A percentile compares a stretch with the other conserved stretches of the same genome.
Conservation (phyloP, 2,113 vertebrate genomes). For the Bettongia penicillata region DNA sequence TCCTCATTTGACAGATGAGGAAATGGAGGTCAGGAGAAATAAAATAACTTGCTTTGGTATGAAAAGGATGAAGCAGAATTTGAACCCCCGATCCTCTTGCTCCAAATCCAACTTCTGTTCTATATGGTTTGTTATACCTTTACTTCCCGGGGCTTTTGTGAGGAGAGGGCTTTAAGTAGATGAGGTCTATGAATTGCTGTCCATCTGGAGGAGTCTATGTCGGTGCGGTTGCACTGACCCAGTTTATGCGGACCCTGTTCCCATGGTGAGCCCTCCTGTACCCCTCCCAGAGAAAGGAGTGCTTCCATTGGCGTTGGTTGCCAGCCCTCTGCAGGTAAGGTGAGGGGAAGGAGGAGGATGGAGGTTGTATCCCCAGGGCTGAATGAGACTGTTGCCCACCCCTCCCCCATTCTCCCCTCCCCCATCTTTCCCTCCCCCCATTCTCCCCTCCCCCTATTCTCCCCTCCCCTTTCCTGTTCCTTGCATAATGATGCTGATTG, state of each 20-base stretch:
- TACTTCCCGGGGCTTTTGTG: neutral
- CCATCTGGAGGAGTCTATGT: neutral
- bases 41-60: neutral
- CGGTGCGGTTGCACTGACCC: neutral
- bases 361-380: constrained; percentile 39
- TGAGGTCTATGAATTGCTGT: neutral
- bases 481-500: constrained; percentile 77
- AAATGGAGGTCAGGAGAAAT: constrained; percentile 17
- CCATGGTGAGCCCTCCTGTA: neutral
- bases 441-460: constrained; percentile 47
- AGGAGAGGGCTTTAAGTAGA: neutral
- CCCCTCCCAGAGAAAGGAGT: neutral
- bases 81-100: neutral
- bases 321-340: neutral
- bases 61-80: constrained; percentile 1
- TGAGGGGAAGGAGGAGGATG: neutral
- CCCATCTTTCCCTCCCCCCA: constrained; percentile 2
- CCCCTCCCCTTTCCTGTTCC: constrained; percentile 74
- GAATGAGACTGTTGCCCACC: constrained; percentile 52
- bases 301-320: neutral
- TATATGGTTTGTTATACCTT: neutral
- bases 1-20: constrained; percentile 32
- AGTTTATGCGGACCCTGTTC: neutral
- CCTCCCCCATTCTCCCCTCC: constrained; percentile 57
- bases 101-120: neutral